Evolutionary conservation across 2,113 vertebrate genomes (phyloP), one percentile per base, ranked within the genome.

Genomic region (Pseudopipra pipra): DNA sequence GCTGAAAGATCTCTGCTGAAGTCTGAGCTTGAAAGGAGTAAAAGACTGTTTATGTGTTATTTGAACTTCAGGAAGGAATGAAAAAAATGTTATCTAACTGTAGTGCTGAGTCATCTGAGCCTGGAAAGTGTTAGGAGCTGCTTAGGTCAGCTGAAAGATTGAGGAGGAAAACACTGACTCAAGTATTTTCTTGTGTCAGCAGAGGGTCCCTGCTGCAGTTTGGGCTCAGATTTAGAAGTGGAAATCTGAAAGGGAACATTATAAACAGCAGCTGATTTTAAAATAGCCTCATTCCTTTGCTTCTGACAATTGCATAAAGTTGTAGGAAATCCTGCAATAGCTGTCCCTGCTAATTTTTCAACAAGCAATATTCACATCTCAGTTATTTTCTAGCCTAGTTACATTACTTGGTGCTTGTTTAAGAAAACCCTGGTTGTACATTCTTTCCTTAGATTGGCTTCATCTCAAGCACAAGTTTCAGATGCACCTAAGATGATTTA

Each of bases 101-200:
- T 44, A 44, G 30, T 59, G 86, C 89, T 95, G 83, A 90, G 68
- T 96, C 79, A 92, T 83, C 37, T 61, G 41, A 66, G 92, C 31
- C 71, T 59, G 72, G 89, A 41, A 74, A 87, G 31, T 65, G 67
- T 61, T 41, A 73, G 51, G 55, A 93, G 47, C 65, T 84, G 80
- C 88, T 88, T 51, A 66, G 68, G 52, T 90, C 86, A 96, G 76
- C 68, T 90, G 83, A 76, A 87, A 44, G 21, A 49, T 2, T 70
- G 55, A 23, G 58, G 79, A 73, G 33, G 62, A 72, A 95, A 92
- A 86, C 11, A 72, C 56, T 35, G 56, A 89, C 54, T 89, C 24
- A 22, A 44, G 61, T 51, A 55, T 87, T 86, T 93, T 74, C 81
- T 78, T 2, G 0, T 61, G 58, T 76, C 74, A 87, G 49, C 87